A percentile compares a stretch with the other conserved stretches of the same genome.
Evolutionary conservation across 1,140 invertebrate species (phyloP).

Genomic region (Neodiprion lecontei): DNA sequence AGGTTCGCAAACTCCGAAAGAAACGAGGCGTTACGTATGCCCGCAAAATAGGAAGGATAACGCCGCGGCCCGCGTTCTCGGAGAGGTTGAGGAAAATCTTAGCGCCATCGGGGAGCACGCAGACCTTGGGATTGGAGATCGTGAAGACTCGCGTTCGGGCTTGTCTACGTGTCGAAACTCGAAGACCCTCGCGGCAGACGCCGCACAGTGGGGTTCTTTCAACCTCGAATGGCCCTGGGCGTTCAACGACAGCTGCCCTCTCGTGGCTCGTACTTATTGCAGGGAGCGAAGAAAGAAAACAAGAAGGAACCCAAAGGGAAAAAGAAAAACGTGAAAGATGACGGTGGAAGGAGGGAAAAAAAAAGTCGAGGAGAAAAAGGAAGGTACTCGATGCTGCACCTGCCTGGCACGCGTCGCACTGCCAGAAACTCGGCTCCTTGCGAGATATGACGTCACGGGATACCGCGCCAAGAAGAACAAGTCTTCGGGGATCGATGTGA

Average conservation of each 20-base stretch:
- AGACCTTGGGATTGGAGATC: too few species aligned
- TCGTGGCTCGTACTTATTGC: background rate
- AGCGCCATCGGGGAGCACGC: background rate
- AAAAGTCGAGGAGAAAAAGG: background rate
- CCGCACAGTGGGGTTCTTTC: constrained; percentile 3
- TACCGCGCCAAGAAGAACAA: too few species aligned
- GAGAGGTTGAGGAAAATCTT: background rate
- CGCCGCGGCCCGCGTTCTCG: background rate
- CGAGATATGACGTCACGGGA: background rate
- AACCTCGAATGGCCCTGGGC: constrained; percentile 1
- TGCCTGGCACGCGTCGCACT: background rate
- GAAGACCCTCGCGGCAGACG: too few species aligned
- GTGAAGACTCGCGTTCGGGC: too few species aligned
- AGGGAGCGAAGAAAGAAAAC: background rate
- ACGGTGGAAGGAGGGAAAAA: background rate
- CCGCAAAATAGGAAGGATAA: background rate
- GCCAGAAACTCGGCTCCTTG: background rate
- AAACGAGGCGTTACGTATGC: background rate
- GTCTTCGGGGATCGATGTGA: too few species aligned
- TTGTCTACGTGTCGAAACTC: too few species aligned
- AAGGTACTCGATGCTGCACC: background rate
- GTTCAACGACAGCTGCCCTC: constrained; percentile 1
- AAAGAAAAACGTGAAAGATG: too few species aligned
- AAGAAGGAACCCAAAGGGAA: background rate
- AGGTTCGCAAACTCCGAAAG: too few species aligned